A percentile compares a stretch with the other conserved stretches of the same genome.
Evolutionary conservation across 2,797 vertebrate genomes (phyloP).

Genomic region (Craterocephalus amniculus): DNA sequence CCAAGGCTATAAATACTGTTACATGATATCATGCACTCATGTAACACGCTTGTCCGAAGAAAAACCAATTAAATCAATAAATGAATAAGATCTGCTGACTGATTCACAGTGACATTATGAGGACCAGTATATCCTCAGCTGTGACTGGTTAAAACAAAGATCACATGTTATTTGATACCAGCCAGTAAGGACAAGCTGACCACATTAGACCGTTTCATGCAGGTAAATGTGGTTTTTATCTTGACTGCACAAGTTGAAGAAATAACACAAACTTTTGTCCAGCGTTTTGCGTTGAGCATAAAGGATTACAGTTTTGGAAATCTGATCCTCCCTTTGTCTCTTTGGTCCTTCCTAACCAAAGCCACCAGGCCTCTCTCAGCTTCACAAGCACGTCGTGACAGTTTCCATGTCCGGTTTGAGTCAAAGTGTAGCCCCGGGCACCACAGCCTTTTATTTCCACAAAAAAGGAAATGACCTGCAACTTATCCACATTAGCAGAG

Average conservation of each 20-base stretch:
- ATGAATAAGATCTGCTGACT: conserved; percentile 18
- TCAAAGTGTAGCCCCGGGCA: conserved; percentile 60
- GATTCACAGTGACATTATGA: conserved; percentile 15
- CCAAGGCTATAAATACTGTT: not conserved
- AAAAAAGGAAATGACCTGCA: conserved; percentile 71
- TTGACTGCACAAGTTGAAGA: not conserved
- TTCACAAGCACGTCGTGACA: conserved; percentile 56
- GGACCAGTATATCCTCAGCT: conserved; percentile 4
- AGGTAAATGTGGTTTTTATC: not conserved
- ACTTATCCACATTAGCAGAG: conserved; percentile 60
- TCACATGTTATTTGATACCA: conserved; percentile 31
- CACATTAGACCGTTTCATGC: not conserved
- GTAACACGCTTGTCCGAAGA: conserved; percentile 5
- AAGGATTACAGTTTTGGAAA: conserved; percentile 14
- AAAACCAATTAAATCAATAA: conserved; percentile 27
- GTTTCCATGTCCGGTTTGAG: conserved; percentile 74
- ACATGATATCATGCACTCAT: not conserved
- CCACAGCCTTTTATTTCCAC: conserved; percentile 44
- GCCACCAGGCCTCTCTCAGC: conserved; percentile 35
- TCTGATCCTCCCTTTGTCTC: conserved; percentile 10
- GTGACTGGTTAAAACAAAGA: conserved; percentile 21
- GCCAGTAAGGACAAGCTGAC: not conserved
- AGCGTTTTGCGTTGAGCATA: not conserved
- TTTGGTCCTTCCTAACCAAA: conserved; percentile 34
- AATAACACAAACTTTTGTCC: not conserved